Base-by-base conservation (phyloP, 2,888 invertebrate genomes). In the Apotomis betuletana region DNA sequence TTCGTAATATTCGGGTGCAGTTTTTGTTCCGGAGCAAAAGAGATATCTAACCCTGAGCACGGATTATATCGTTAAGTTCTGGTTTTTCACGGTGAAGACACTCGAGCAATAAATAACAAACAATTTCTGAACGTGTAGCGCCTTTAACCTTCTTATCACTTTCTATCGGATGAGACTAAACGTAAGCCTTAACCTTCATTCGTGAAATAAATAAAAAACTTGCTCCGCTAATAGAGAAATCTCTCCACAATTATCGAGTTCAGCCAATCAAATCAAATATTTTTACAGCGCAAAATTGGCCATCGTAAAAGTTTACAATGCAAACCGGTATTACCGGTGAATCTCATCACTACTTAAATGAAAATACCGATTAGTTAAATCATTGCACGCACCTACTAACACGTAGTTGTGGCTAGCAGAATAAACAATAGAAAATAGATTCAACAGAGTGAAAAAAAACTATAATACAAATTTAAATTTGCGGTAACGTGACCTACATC, bases 1-100 rank as follows among this genome's bases (percentile, higher is more conserved):
- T 71, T 67, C 67, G 49, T 57, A 61, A 67, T 49, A 61, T 67
- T 71, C 57, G 52, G 71, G 57, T 67, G 71, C 49, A 38, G 36
- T 71, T 67, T 65, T 71, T 61, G 57, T 52, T 57, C 46, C 46
- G 57, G 27, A 44, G 13, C 9, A 10, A 4, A 65, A 67, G 58
- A 67, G 15, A 61, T 60, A 67, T 63, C 44, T 63, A 67, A 52
- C 67, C 71, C 57, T 71, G 65, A 65, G 46, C 9, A 8, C 12
- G 36, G 41, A 65, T 57, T 46, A 57, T 44, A 27, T 46, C 44
- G 54, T 64, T 54, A 15, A 55, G 44, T 55, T 41, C 54, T n/a
- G 9, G 13, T 38, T 63, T 6, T 38, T 57, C 57, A 65, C 46
- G 65, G 65, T 65, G 57, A 57, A 65, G 64, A 55, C 27, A 49